Evolutionary conservation across 2,113 vertebrate genomes (phyloP).

Genomic region (Hippocampus mohnikei): DNA sequence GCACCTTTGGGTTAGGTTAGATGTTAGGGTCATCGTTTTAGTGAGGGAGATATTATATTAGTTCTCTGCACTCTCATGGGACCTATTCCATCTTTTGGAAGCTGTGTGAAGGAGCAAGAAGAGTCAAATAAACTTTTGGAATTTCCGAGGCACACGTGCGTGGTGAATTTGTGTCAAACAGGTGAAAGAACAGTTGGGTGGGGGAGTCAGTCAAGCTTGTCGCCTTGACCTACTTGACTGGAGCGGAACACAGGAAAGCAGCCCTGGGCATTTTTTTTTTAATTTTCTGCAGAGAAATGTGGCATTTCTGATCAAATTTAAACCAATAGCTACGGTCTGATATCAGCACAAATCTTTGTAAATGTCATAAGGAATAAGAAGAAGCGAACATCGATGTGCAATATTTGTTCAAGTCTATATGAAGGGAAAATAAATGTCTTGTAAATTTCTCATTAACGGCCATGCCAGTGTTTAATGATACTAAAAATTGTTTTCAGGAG

Average conservation of each 20-base stretch:
- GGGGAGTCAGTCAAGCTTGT: constrained; percentile 4
- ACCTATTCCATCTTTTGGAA: not conserved
- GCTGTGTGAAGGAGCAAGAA: not conserved
- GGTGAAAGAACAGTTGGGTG: not conserved
- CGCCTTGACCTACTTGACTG: constrained; percentile 2
- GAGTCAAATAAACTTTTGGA: not conserved
- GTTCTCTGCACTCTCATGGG: too few species aligned
- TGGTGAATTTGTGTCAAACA: constrained; percentile 1
- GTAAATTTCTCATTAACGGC: too few species aligned
- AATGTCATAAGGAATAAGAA: not conserved
- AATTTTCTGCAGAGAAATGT: constrained; percentile 26
- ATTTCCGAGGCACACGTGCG: not conserved
- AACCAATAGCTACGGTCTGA: not conserved
- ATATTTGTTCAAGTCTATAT: not conserved
- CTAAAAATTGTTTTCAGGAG: too few species aligned
- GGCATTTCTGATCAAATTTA: not conserved
- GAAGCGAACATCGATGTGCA: not conserved
- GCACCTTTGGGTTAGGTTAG: not conserved
- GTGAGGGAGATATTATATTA: not conserved
- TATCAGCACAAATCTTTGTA: not conserved
- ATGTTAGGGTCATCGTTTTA: not conserved
- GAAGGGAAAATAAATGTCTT: too few species aligned
- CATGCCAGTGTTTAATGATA: too few species aligned
- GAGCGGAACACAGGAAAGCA: not conserved
- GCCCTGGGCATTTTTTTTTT: not conserved